A percentile compares a stretch with the other conserved stretches of the same genome.
phyloP scores from a whole-genome alignment of 2,113 vertebrate species.

The Tupaia chinensis region DNA sequence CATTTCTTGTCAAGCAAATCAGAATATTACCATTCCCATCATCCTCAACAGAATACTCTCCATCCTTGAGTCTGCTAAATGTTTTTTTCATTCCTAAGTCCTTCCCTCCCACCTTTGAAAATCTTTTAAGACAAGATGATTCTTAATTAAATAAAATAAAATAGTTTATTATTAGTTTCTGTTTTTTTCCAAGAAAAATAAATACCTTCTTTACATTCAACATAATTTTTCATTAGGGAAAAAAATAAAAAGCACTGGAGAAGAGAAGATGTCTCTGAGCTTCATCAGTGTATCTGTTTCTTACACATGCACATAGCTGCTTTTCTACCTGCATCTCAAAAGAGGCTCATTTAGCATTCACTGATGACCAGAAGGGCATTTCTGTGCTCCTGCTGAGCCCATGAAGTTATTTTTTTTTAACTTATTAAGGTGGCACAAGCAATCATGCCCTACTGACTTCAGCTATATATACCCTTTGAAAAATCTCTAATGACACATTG shows the following conservation, averaged over 20 bases:
- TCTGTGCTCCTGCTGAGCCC: conserved; percentile 22
- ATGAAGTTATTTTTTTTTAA: not conserved
- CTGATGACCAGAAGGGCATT: not conserved
- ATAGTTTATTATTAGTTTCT: conserved; percentile 13
- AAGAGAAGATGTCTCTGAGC: conserved; percentile 15
- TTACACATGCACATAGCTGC: not conserved
- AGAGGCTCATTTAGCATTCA: conserved; percentile 17
- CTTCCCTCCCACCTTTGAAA: not conserved
- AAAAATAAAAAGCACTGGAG: not conserved
- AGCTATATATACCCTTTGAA: conserved; percentile 66
- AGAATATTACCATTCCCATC: too few relatives aligned
- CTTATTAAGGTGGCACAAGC: conserved; percentile 22
- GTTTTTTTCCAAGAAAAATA: conserved; percentile 7
- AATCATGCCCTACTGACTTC: conserved; percentile 35
- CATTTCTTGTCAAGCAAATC: too few relatives aligned
- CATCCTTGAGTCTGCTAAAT: too few relatives aligned
- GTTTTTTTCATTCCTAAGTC: too few relatives aligned
- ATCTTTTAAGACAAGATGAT: not conserved
- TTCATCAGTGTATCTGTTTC: conserved; percentile 17
- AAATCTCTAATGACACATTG: conserved; percentile 46
- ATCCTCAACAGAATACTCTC: too few relatives aligned
- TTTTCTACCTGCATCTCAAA: conserved; percentile 5
- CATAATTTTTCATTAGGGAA: not conserved
- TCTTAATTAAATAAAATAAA: conserved; percentile 11
- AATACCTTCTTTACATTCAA: not conserved